Conservation (phyloP, 2,113 vertebrate genomes). For the Passer montanus region DNA sequence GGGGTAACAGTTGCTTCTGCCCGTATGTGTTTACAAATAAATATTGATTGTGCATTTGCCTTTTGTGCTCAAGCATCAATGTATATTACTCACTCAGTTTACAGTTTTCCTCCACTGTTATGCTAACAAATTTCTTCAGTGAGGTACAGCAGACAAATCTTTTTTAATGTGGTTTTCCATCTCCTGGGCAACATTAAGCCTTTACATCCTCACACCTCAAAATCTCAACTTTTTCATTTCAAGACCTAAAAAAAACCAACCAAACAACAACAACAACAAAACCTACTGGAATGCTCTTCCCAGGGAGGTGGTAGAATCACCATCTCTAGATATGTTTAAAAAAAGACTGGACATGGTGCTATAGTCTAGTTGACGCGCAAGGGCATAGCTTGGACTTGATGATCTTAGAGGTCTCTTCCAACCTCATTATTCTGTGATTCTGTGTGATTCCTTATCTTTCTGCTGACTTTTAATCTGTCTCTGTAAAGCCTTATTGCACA, state of each 20-base stretch:
- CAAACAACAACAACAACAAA: too few species aligned
- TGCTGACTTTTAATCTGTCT: neutral
- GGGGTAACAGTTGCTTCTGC: neutral
- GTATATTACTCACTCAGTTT: neutral
- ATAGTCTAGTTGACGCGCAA: too few species aligned
- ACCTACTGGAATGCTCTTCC: too few species aligned
- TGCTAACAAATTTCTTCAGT: neutral
- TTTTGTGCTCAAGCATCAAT: neutral
- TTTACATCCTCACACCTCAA: neutral
- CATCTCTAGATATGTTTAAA: too few species aligned
- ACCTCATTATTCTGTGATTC: too few species aligned
- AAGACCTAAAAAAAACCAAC: neutral
- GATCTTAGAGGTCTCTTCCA: too few species aligned
- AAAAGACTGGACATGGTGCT: too few species aligned
- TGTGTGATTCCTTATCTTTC: neutral
- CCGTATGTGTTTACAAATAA: neutral
- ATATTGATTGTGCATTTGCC: neutral
- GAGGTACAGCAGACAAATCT: neutral
- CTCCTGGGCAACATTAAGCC: neutral
- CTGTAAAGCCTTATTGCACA: neutral
- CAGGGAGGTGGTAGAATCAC: too few species aligned
- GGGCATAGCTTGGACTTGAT: too few species aligned
- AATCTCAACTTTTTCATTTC: neutral
- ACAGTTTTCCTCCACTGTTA: neutral
- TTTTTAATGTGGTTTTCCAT: neutral